Conservation (phyloP, 1,140 invertebrate species). For the Drosophila ercepeae region DNA sequence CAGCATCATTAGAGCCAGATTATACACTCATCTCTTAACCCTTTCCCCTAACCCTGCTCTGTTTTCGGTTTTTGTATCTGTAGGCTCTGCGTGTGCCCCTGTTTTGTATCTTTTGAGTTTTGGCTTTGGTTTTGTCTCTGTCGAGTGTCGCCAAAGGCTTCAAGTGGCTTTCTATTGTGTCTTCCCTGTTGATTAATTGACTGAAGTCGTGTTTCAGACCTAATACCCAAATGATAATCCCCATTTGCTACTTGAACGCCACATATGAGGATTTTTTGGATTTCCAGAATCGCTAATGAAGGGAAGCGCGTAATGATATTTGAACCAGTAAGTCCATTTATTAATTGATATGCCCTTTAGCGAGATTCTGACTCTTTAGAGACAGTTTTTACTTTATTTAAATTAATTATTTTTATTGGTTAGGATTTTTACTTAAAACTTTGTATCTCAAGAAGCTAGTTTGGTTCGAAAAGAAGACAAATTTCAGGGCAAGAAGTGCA, state of each 20-base stretch:
- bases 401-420: neutral
- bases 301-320: slow-evolving; percentile 26
- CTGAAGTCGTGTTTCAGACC: slow-evolving; percentile 24
- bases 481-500: no score
- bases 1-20: slow-evolving; percentile 69
- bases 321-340: slow-evolving; percentile 23
- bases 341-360: slow-evolving; percentile 10
- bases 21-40: slow-evolving; percentile 48
- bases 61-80: neutral
- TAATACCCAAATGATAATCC: slow-evolving; percentile 13
- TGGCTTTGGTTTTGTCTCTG: neutral
- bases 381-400: no score
- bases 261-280: slow-evolving; percentile 1
- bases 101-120: slow-evolving; percentile 15
- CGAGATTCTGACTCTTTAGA: neutral
- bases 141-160: slow-evolving; percentile 56
- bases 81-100: slow-evolving; percentile 16
- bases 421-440: no score
- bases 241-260: slow-evolving; percentile 18
- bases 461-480: no score
- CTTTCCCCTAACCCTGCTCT: neutral
- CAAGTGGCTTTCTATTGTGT: slow-evolving; percentile 52
- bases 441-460: no score
- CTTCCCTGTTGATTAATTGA: slow-evolving; percentile 45
- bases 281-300: slow-evolving; percentile 1